Evolutionary conservation across 2,888 invertebrate genomes (phyloP).

Genomic region (Ryuthela nishihirai): DNA sequence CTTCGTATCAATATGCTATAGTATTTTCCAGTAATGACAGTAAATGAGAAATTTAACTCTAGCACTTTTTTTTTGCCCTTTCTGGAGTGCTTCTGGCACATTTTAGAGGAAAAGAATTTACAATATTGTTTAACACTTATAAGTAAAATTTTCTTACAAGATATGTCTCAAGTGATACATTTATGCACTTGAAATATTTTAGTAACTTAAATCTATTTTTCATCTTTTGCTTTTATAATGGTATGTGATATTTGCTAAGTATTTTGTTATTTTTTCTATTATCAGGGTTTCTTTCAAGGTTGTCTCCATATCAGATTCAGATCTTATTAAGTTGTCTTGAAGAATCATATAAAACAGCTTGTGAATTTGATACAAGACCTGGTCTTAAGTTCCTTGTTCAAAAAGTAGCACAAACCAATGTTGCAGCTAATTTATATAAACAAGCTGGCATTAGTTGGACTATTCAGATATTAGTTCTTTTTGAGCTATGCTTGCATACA

Average conservation of each 20-base stretch:
- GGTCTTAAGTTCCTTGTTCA: constrained; percentile 91
- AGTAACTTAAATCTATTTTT: neutral
- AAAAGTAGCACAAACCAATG: constrained; percentile 69
- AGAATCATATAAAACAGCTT: constrained; percentile 73
- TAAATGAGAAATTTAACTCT: too few species aligned
- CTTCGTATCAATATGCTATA: too few species aligned
- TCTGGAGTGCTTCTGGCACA: too few species aligned
- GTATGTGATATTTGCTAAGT: neutral
- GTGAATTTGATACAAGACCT: constrained; percentile 83
- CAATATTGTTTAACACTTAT: too few species aligned
- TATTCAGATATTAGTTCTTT: constrained; percentile 69
- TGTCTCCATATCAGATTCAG: constrained; percentile 58
- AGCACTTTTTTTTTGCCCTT: too few species aligned
- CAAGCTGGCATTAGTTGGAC: constrained; percentile 91
- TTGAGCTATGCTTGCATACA: constrained; percentile 76
- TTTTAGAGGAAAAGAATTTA: too few species aligned
- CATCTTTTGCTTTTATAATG: neutral
- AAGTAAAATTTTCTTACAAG: too few species aligned
- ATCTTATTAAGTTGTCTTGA: constrained; percentile 73
- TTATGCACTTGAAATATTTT: too few species aligned
- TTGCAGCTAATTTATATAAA: constrained; percentile 81
- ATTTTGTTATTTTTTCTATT: constrained; percentile 13
- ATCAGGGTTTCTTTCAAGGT: constrained; percentile 46
- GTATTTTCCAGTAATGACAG: too few species aligned
- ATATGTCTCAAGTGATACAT: too few species aligned